phyloP scores from a whole-genome alignment of 2,797 vertebrate genomes.

The Sebastes wilsoni region DNA sequence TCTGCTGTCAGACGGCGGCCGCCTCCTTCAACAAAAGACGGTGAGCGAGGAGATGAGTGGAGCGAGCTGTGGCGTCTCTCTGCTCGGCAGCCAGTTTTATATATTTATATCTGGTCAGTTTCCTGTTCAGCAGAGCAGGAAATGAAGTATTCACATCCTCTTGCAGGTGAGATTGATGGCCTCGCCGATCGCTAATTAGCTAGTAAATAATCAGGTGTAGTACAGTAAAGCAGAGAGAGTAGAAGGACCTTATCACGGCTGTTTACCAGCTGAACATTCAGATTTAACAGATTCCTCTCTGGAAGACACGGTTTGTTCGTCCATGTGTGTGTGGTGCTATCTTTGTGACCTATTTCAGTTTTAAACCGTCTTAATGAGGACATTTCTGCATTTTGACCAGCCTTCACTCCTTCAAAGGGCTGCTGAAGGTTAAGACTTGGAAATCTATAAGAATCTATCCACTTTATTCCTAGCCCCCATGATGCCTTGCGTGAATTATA shows the following conservation, averaged over 20 bases:
- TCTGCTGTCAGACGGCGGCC: neutral
- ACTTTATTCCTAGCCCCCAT: too few species aligned
- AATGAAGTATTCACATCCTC: constrained; percentile 43
- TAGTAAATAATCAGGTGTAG: constrained; percentile 26
- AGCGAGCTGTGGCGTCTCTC: neutral
- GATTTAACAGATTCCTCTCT: too few species aligned
- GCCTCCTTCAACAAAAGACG: constrained; percentile 11
- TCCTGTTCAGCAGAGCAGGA: constrained; percentile 38
- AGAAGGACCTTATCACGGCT: neutral
- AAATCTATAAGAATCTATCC: too few species aligned
- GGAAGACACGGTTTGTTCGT: too few species aligned
- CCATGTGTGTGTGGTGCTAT: too few species aligned
- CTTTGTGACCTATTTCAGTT: too few species aligned
- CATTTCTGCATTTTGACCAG: too few species aligned
- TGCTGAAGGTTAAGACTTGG: too few species aligned
- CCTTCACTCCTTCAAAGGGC: too few species aligned
- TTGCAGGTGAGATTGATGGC: constrained; percentile 24
- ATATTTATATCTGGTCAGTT: constrained; percentile 30
- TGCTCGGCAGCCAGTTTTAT: neutral
- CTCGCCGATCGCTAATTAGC: neutral
- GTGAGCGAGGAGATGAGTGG: constrained; percentile 13
- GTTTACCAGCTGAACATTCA: neutral
- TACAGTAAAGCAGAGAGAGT: neutral
- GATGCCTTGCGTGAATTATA: too few species aligned
- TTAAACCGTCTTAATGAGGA: too few species aligned